These are phyloP conservation scores for Harpagoxenus sublaevis DNA, from an alignment of 2,888 invertebrate genomes.

Conservation along the genomic window DNA sequence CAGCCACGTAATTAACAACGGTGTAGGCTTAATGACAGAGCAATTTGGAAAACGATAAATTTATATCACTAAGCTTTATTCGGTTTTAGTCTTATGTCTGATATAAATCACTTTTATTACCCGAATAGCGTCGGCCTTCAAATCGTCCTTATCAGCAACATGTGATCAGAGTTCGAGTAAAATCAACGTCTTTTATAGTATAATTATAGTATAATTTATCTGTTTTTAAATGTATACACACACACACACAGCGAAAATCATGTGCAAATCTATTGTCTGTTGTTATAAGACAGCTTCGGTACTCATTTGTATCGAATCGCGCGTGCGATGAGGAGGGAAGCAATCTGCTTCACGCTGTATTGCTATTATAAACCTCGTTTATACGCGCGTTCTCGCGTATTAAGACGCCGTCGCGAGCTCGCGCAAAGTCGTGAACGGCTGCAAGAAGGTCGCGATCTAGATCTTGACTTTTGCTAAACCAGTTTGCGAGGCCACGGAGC, in stretches of 20 bases:
- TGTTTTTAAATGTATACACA: neutral
- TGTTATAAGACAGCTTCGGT: neutral
- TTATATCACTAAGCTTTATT: neutral
- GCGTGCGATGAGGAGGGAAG: neutral
- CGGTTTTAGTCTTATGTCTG: neutral
- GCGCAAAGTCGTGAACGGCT: constrained; percentile 50
- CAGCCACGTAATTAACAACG: constrained; percentile 14
- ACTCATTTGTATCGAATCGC: neutral
- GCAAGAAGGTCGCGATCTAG: constrained; percentile 81
- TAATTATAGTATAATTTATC: neutral
- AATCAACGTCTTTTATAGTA: too few species aligned
- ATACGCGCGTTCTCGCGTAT: constrained; percentile 17
- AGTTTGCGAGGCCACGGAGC: constrained; percentile 76
- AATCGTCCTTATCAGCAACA: neutral
- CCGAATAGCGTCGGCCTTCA: neutral
- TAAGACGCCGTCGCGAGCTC: constrained; percentile 37
- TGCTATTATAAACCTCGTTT: constrained; percentile 8
- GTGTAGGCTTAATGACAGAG: constrained; percentile 3
- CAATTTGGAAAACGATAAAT: constrained; percentile 13
- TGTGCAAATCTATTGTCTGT: neutral
- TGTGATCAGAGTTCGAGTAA: too few species aligned
- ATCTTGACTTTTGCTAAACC: constrained; percentile 81
- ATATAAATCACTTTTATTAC: constrained; percentile 3
- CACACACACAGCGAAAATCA: neutral
- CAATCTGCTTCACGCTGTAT: neutral